Evolutionary conservation across 2,797 vertebrate species (phyloP).

Genomic region (Pyrocephalus nanus): DNA sequence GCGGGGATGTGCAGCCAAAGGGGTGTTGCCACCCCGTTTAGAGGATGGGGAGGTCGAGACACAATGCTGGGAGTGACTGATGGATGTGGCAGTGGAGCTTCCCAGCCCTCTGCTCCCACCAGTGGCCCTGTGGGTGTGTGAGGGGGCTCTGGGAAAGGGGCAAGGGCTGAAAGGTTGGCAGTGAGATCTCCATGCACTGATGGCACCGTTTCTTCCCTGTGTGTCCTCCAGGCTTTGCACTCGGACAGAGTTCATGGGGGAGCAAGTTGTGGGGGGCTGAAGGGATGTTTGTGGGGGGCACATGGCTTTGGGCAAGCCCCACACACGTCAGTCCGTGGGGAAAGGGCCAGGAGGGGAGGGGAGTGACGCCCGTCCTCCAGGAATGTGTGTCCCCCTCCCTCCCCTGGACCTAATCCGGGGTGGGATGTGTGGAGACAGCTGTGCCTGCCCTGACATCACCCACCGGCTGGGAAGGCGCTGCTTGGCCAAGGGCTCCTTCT

Average conservation of each 20-base stretch:
- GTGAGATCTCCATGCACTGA: rapidly evolving
- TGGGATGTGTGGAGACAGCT: conserved; percentile 73
- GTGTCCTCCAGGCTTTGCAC: rapidly evolving
- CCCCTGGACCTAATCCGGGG: conserved; percentile 48
- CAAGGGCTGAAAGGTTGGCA: neutral
- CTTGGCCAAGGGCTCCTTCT: neutral
- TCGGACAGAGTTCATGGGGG: rapidly evolving
- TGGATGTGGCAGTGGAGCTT: rapidly evolving
- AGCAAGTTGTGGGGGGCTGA: neutral
- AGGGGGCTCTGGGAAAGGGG: neutral
- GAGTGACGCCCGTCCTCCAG: conserved; percentile 49
- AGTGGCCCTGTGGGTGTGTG: rapidly evolving
- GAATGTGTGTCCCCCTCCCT: conserved; percentile 61
- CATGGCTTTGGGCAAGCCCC: neutral
- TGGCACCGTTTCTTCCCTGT: neutral
- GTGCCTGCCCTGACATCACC: conserved; percentile 50
- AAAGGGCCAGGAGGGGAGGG: neutral
- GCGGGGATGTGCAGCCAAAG: neutral
- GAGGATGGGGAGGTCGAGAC: neutral
- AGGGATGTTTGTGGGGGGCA: rapidly evolving
- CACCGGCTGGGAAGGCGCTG: neutral
- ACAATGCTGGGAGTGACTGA: rapidly evolving
- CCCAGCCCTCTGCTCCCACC: neutral
- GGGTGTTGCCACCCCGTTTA: neutral
- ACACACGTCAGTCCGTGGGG: rapidly evolving